Evolutionary conservation across 1,140 invertebrate genomes (phyloP).

Genomic region (Dendroctonus valens): DNA sequence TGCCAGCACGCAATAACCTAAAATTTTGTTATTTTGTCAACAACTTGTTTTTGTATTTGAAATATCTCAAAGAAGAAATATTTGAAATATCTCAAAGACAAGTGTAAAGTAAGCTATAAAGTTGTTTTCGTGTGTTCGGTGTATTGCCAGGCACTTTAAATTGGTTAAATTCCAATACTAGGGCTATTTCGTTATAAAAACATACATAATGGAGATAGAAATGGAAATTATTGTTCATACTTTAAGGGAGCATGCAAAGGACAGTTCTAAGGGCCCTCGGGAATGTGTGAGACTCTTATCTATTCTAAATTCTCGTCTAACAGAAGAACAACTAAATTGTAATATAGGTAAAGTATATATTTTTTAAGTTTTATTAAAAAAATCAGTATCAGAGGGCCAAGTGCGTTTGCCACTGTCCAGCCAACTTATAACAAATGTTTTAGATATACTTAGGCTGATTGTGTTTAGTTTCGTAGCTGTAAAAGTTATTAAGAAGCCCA

Average conservation of each 20-base stretch:
- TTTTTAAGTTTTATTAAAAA: background rate
- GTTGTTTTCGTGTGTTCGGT: too few species aligned
- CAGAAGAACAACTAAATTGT: conserved; percentile 35
- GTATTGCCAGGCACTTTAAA: too few species aligned
- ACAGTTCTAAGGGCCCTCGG: conserved; percentile 16
- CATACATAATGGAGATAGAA: conserved; percentile 34
- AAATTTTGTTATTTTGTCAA: too few species aligned
- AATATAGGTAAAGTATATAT: conserved; percentile 36
- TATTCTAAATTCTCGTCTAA: conserved; percentile 36
- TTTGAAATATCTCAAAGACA: too few species aligned
- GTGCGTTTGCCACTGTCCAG: background rate
- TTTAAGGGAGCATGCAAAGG: conserved; percentile 19
- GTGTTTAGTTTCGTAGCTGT: background rate
- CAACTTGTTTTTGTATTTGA: too few species aligned
- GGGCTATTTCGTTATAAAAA: too few species aligned
- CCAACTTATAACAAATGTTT: background rate
- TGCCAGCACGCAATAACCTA: too few species aligned
- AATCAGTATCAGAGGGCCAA: background rate
- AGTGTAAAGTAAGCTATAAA: too few species aligned
- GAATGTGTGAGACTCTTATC: conserved; percentile 32
- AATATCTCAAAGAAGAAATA: too few species aligned
- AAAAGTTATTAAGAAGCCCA: background rate
- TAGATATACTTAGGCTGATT: too few species aligned
- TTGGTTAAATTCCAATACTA: too few species aligned
- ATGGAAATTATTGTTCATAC: conserved; percentile 30